phyloP scores from a whole-genome alignment of 2,888 invertebrate genomes.

The Aproaerema taeniolella region DNA sequence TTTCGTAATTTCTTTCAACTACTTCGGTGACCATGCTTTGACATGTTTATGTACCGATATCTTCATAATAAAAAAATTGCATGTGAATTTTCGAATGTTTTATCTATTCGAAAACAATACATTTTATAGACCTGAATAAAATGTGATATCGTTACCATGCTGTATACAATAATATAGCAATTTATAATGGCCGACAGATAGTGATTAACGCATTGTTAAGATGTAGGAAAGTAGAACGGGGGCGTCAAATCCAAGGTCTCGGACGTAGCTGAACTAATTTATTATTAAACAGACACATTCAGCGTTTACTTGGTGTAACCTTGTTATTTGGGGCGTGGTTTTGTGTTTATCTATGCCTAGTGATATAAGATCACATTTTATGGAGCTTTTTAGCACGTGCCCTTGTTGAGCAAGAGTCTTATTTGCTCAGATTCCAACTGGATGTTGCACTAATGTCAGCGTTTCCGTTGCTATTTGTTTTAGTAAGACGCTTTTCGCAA shows the following conservation, averaged over 20 bases:
- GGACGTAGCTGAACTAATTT: slow-evolving; percentile 56
- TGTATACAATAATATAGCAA: too few species aligned
- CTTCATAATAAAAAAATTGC: too few species aligned
- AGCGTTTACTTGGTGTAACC: slow-evolving; percentile 26
- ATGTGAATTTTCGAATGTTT: too few species aligned
- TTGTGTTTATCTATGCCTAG: too few species aligned
- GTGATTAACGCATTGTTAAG: slow-evolving; percentile 65
- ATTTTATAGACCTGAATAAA: too few species aligned
- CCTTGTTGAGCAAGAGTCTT: too few species aligned
- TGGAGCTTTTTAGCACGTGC: too few species aligned
- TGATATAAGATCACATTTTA: too few species aligned
- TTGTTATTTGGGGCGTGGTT: slow-evolving; percentile 1
- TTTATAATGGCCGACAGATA: slow-evolving; percentile 37
- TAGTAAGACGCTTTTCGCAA: slow-evolving; percentile 6
- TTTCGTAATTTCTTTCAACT: too few species aligned
- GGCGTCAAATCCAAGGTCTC: slow-evolving; percentile 64
- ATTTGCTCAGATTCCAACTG: neutral
- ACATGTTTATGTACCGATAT: too few species aligned
- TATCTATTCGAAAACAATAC: too few species aligned
- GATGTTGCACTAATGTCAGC: slow-evolving; percentile 2
- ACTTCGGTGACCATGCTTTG: too few species aligned
- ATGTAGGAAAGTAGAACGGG: slow-evolving; percentile 70
- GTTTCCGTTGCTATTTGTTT: slow-evolving; percentile 1
- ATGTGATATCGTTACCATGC: slow-evolving; percentile 10
- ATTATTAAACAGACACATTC: slow-evolving; percentile 49